Conservation (phyloP, 2,888 invertebrate genomes). For the Holacanthella duospinosa region DNA sequence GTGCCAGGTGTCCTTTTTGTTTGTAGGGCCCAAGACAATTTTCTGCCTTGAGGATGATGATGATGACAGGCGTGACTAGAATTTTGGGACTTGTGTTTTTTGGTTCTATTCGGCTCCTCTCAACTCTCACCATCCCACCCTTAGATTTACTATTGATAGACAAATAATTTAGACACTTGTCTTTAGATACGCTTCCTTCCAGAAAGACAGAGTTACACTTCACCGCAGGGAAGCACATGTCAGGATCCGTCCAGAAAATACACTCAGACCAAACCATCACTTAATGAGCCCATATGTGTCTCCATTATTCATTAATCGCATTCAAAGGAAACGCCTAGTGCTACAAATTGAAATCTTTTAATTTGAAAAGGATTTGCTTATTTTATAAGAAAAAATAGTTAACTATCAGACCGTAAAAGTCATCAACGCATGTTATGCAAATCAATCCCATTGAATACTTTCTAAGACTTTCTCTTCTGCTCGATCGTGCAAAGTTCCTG, state of each 20-base stretch:
- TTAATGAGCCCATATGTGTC: neutral
- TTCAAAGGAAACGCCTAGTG: neutral
- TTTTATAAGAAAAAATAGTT: neutral
- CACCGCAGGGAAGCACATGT: neutral
- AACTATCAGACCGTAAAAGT: neutral
- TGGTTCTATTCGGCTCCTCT: no score
- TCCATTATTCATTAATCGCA: neutral
- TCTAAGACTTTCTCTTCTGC: neutral
- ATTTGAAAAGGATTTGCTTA: neutral
- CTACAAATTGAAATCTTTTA: no score
- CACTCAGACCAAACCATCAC: neutral
- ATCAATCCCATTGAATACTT: neutral
- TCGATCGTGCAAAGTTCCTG: neutral
- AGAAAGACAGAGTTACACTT: neutral
- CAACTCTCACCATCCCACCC: neutral
- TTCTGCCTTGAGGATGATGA: constrained; percentile 6
- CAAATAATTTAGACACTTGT: constrained; percentile 10
- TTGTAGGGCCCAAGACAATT: neutral
- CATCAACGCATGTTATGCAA: neutral
- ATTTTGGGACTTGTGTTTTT: neutral
- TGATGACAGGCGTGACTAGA: constrained; percentile 16
- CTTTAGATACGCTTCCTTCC: neutral
- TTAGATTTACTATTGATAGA: neutral
- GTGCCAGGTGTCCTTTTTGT: neutral
- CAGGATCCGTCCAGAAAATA: neutral